phyloP scores from a whole-genome alignment of 64 coral and sea anemone genomes.

The Astreopora myriophthalma region DNA sequence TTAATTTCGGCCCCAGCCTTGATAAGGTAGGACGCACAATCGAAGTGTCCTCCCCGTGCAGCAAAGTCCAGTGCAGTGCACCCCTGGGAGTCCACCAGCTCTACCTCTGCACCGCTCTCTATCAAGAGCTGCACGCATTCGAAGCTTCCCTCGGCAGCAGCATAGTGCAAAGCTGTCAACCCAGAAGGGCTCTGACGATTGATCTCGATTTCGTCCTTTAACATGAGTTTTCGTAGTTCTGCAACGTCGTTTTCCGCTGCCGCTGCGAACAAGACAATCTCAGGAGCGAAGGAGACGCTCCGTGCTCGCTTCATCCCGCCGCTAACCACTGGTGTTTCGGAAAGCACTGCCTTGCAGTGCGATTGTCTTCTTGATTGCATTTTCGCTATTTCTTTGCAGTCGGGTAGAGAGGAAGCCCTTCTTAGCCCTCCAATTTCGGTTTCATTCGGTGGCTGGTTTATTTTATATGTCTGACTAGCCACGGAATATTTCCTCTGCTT shows the following conservation, averaged over 20 bases:
- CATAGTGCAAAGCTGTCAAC: slow-evolving; percentile 77
- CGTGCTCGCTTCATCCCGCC: slow-evolving; percentile 43
- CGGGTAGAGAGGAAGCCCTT: slow-evolving; percentile 72
- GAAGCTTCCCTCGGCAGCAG: slow-evolving; percentile 75
- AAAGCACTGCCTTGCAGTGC: background rate
- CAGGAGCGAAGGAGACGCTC: slow-evolving; percentile 91
- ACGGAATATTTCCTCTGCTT: slow-evolving; percentile 72
- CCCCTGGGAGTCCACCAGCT: slow-evolving; percentile 62
- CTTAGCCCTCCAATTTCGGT: slow-evolving; percentile 4
- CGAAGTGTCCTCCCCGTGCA: slow-evolving; percentile 88
- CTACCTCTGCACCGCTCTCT: slow-evolving; percentile 72
- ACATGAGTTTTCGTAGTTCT: slow-evolving; percentile 57
- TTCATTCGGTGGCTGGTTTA: slow-evolving; percentile 9
- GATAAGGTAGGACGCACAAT: slow-evolving; percentile 88
- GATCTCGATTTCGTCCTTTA: slow-evolving; percentile 71
- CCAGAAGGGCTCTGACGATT: slow-evolving; percentile 80
- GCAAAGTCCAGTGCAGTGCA: slow-evolving; percentile 92
- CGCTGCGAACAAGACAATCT: slow-evolving; percentile 79
- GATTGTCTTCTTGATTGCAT: slow-evolving; percentile 28
- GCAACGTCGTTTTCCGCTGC: slow-evolving; percentile 83
- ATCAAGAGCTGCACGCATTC: slow-evolving; percentile 80
- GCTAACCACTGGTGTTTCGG: background rate
- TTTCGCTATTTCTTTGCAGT: slow-evolving; percentile 72
- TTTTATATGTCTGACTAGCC: slow-evolving; percentile 13
- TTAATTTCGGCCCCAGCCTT: slow-evolving; percentile 89